These are phyloP conservation scores for Megalops atlanticus DNA, from an alignment of 2,113 vertebrate species.

Conservation along the genomic window DNA sequence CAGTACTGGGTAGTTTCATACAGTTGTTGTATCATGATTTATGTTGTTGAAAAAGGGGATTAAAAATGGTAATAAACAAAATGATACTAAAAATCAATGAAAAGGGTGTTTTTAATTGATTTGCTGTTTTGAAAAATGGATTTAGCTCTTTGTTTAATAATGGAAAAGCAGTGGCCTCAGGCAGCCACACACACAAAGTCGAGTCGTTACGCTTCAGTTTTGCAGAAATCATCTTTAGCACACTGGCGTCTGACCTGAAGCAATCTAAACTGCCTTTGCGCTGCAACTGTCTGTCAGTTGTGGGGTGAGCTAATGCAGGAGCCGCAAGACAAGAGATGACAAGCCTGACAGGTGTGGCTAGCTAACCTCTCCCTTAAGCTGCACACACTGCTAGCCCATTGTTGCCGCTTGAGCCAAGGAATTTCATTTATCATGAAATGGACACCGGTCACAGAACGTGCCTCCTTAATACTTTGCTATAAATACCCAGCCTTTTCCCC, in stretches of 20 bases:
- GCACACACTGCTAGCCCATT: conserved; percentile 44
- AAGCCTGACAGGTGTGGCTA: conserved; percentile 32
- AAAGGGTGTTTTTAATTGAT: too few species aligned
- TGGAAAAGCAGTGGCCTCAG: too few species aligned
- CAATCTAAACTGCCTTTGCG: conserved; percentile 25
- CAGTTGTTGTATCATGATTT: too few species aligned
- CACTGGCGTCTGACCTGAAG: not conserved
- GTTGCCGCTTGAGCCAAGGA: conserved; percentile 50
- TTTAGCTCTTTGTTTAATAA: too few species aligned
- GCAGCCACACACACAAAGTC: too few species aligned
- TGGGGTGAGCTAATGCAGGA: conserved; percentile 13
- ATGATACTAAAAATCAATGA: too few species aligned
- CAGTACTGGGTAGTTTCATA: too few species aligned
- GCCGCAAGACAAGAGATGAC: conserved; percentile 45
- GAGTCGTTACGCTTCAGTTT: not conserved
- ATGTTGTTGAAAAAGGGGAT: too few species aligned
- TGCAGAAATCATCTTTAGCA: not conserved
- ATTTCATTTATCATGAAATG: conserved; percentile 65
- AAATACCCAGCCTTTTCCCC: conserved; percentile 34
- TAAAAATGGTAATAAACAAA: too few species aligned
- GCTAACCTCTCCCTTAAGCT: conserved; percentile 43
- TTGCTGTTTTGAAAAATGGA: too few species aligned
- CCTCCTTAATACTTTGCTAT: conserved; percentile 54
- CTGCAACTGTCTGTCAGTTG: conserved; percentile 33
- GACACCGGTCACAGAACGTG: conserved; percentile 55